phyloP scores from a whole-genome alignment of 2,113 vertebrate species.

The Pipa parva region DNA sequence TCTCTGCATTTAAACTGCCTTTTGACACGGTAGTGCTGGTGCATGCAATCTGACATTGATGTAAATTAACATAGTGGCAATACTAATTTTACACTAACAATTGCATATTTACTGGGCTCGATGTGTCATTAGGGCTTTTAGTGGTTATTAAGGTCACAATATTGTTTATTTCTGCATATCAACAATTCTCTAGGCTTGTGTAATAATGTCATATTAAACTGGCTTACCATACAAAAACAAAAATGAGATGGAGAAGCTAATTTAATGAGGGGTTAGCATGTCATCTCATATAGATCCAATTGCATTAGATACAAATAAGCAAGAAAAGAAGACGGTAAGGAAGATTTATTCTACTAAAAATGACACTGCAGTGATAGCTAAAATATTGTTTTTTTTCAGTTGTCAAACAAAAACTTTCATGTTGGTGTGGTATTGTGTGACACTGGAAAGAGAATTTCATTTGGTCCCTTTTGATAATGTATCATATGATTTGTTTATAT shows the following conservation, averaged over 20 bases:
- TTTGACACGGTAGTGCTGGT: not conserved
- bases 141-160: constrained; percentile 9
- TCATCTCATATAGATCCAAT: not conserved
- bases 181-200: not conserved
- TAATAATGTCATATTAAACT: constrained; percentile 8
- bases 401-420: no score
- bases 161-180: not conserved
- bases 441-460: no score
- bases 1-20: not conserved
- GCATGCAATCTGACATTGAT: constrained; percentile 3
- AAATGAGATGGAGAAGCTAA: not conserved
- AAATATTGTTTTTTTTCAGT: no score
- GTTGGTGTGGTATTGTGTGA: no score
- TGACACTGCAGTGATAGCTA: no score
- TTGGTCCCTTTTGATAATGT: no score
- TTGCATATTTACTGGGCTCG: not conserved
- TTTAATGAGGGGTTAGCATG: constrained; percentile 6
- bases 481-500: no score
- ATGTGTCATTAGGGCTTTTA: constrained; percentile 13
- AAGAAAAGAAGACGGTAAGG: not conserved
- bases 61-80: constrained; percentile 12
- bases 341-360: no score
- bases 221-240: not conserved
- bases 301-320: not conserved
- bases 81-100: constrained; percentile 15